Conservation (phyloP, 2,797 vertebrate genomes). For the Selene dorsalis region DNA sequence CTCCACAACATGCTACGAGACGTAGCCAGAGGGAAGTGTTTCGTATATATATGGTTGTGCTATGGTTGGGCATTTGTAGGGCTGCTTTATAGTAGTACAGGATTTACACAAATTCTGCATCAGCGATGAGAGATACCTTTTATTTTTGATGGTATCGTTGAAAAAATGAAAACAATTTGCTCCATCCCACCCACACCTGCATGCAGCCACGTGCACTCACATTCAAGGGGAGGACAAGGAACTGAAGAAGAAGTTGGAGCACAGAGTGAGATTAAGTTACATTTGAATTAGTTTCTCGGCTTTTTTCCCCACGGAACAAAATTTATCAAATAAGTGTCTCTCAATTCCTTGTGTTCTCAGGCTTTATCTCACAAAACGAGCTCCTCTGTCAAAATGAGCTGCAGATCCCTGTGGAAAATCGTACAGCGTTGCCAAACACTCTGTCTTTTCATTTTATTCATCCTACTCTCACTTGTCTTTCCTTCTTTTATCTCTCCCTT, state of each 20-base stretch:
- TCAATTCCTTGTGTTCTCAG: slow-evolving; percentile 4
- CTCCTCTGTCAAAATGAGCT: slow-evolving; percentile 28
- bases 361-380: slow-evolving; percentile 17
- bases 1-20: background rate
- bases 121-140: too few relatives aligned
- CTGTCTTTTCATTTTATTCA: background rate
- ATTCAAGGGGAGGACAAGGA: background rate
- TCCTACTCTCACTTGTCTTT: background rate
- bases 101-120: too few relatives aligned
- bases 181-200: background rate
- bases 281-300: background rate
- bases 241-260: background rate
- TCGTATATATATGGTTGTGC: background rate
- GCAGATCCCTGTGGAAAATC: slow-evolving; percentile 29
- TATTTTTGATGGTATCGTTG: background rate
- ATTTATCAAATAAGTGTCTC: background rate
- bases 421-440: background rate
- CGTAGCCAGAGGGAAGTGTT: background rate
- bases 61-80: too few relatives aligned
- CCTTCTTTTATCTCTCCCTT: background rate
- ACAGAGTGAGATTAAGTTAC: background rate
- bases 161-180: background rate
- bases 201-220: background rate
- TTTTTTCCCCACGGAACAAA: background rate
- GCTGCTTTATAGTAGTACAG: too few relatives aligned